These are phyloP conservation scores for Lepidotrigona ventralis DNA, from an alignment of 1,140 invertebrate genomes.

Conservation along the genomic window DNA sequence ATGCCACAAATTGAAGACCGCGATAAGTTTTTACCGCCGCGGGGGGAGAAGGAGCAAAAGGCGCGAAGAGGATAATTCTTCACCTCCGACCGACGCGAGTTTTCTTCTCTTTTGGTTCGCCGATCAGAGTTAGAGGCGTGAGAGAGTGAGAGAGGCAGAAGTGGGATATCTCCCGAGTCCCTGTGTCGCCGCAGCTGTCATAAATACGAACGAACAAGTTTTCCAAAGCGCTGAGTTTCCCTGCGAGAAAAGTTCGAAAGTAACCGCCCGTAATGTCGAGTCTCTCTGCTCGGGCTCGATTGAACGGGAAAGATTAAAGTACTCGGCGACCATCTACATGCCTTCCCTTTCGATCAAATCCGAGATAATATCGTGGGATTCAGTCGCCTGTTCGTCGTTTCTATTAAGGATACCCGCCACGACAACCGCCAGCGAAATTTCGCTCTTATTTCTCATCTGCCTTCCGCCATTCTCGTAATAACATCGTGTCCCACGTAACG, in stretches of 20 bases:
- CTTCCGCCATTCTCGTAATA: not conserved
- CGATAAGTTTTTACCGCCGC: not conserved
- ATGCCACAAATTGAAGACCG: not conserved
- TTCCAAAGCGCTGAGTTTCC: slow-evolving; percentile 33
- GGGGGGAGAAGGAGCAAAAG: not conserved
- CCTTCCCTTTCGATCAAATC: not conserved
- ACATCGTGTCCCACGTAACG: not conserved
- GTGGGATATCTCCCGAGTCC: slow-evolving; percentile 25
- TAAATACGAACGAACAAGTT: slow-evolving; percentile 62
- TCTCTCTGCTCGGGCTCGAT: slow-evolving; percentile 33
- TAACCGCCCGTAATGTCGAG: slow-evolving; percentile 55
- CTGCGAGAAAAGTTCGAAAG: slow-evolving; percentile 46
- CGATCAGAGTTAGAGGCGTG: not conserved
- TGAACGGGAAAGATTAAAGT: slow-evolving; percentile 58
- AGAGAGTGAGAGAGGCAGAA: not conserved
- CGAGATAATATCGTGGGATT: slow-evolving; percentile 6
- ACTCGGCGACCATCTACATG: slow-evolving; percentile 13
- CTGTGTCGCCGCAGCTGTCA: slow-evolving; percentile 48
- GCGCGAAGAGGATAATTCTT: slow-evolving; percentile 1
- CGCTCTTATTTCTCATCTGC: not conserved
- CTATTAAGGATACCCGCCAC: too few species aligned
- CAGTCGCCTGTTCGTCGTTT: not conserved
- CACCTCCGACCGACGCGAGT: not conserved
- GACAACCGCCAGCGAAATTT: not conserved
- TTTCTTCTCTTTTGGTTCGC: not conserved